Evolutionary conservation across 2,797 vertebrate species (phyloP).

Genomic region (Lacerta viridis): DNA sequence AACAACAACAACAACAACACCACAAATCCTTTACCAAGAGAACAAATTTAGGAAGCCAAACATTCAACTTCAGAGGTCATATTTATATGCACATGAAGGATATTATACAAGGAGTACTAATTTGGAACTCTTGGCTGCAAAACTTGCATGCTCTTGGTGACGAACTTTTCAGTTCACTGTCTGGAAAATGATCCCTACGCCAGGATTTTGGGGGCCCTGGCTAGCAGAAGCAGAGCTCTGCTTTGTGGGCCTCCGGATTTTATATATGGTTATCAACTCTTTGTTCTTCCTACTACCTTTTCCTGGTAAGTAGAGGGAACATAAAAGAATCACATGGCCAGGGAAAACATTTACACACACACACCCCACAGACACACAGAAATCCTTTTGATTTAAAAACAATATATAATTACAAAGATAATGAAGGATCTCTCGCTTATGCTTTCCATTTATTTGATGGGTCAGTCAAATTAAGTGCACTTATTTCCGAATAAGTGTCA

Average conservation of each 20-base stretch:
- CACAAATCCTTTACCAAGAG: not conserved
- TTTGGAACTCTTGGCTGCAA: not conserved
- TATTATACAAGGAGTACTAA: not conserved
- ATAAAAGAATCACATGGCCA: not conserved
- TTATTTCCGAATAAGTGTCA: not conserved
- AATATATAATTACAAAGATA: not conserved
- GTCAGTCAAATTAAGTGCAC: not conserved
- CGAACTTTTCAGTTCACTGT: not conserved
- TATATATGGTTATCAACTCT: too few species aligned
- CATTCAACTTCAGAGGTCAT: conserved; percentile 20
- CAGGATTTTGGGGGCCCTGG: not conserved
- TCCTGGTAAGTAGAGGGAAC: not conserved
- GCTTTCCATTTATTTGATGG: not conserved
- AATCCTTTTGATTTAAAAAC: too few species aligned
- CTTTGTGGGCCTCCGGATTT: not conserved
- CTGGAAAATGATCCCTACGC: not conserved
- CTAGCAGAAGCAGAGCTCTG: not conserved
- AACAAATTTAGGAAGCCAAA: not conserved
- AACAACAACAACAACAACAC: not conserved
- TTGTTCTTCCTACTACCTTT: not conserved
- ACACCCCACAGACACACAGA: too few species aligned
- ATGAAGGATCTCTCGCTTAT: not conserved
- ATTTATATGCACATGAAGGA: not conserved
- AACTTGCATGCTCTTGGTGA: not conserved
- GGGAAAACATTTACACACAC: not conserved